A percentile compares a stretch with the other conserved stretches of the same genome.
These are phyloP conservation scores for Apeira syringaria DNA, from an alignment of 2,888 invertebrate genomes.

Conservation along the genomic window DNA sequence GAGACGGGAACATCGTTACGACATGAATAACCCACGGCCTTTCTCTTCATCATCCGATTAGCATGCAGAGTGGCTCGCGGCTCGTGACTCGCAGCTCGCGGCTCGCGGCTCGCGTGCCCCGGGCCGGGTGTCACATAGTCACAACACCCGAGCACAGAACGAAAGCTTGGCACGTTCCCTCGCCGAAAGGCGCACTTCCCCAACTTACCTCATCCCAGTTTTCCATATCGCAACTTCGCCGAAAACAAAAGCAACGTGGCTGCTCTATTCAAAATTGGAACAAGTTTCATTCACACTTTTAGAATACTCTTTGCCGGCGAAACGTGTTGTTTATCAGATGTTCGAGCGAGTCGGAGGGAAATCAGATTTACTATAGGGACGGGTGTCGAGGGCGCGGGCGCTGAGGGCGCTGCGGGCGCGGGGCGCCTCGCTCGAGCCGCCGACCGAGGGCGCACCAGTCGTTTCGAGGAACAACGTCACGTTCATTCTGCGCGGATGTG, in stretches of 20 bases:
- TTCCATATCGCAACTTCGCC: conserved; percentile 49
- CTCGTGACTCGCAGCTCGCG: conserved; percentile 57
- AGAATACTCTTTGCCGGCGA: conserved; percentile 17
- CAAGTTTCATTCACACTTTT: conserved; percentile 31
- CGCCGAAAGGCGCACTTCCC: conserved; percentile 68
- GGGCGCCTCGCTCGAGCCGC: conserved; percentile 19
- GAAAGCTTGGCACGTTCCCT: conserved; percentile 76
- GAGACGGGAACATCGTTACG: conserved; percentile 62
- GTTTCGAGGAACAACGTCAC: conserved; percentile 35
- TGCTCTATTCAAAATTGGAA: conserved; percentile 24
- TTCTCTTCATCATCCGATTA: conserved; percentile 68
- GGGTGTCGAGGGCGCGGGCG: conserved; percentile 21
- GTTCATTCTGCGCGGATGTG: conserved; percentile 21
- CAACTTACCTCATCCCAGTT: conserved; percentile 60
- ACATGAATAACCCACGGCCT: conserved; percentile 74
- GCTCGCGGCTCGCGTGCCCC: conserved; percentile 57
- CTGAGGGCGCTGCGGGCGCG: conserved; percentile 25
- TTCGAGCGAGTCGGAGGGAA: conserved; percentile 40
- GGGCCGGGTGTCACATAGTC: conserved; percentile 69
- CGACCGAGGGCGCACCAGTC: conserved; percentile 36
- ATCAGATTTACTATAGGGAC: conserved; percentile 43
- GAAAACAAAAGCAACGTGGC: conserved; percentile 46
- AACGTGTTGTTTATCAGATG: conserved; percentile 42
- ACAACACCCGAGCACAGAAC: conserved; percentile 74
- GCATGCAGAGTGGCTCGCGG: conserved; percentile 69